Evolutionary conservation across 1,140 invertebrate genomes (phyloP), one percentile per base, ranked within the genome.

Genomic region (Brevipalpus yothersi): DNA sequence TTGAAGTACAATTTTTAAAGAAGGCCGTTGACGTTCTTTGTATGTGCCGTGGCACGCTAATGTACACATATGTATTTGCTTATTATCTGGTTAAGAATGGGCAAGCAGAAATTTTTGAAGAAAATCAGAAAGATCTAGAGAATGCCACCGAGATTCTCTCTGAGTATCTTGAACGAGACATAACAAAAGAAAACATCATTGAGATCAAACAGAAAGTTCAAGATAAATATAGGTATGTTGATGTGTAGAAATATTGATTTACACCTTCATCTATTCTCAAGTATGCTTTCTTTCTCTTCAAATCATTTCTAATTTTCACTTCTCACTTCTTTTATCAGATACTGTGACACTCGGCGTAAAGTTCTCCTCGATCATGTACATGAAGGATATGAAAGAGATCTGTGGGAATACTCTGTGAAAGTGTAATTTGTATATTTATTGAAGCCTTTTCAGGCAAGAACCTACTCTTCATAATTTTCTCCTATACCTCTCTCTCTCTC

Each of bases 61-160:
- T 97, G 91, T 98, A 92, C 75, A 97, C 93, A 58, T 97, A 97
- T 72, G 92, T 95, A 58, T 98, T 98, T 79, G 94, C 93, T 66
- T 98, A 92, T 75, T 98, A 97, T 72, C 78, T 97, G 67, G 80
- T 82, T 69, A 93, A 92, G 76, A 96, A 93, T 75, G 97, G 97
- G 77, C 92, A 98, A 73, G 93, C 90, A 67, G 86, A 90, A 71
- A 94, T 98, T 68, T 98, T 97, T 77, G 92, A 96, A 72, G 90
- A 93, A 71, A 98, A 98, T 78, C 94, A 98, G 77, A 85, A 84
- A 70, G 93, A 98, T 78, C 77, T 98, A 61, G 92, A 97, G 74
- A 85, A 83, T 67, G 89, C 91, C 58, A 97, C 92, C 9, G 93
- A 98, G 76, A 88, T 82, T 64, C 76, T 98, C 58, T 94, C 89